These are phyloP conservation scores for Tamias sibiricus DNA, from an alignment of 2,113 vertebrate species.

Conservation along the genomic window DNA sequence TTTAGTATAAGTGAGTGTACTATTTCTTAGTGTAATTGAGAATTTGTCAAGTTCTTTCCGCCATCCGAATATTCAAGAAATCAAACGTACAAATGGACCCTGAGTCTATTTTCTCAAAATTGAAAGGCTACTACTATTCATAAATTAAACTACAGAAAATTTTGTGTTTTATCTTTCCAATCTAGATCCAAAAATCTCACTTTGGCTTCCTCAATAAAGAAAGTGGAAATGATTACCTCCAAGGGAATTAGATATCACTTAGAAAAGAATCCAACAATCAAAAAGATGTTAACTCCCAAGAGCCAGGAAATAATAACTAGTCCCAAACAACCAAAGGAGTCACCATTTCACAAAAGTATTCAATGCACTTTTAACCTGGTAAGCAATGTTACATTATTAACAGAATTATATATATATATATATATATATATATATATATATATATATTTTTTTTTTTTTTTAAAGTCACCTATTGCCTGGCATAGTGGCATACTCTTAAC, in stretches of 20 bases:
- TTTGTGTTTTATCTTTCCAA: conserved; percentile 35
- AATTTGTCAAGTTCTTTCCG: conserved; percentile 55
- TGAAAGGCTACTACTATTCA: not conserved
- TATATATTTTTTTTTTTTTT: too few relatives aligned
- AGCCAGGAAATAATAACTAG: not conserved
- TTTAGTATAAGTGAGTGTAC: not conserved
- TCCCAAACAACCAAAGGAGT: not conserved
- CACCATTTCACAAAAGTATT: conserved; percentile 2
- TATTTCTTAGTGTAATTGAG: not conserved
- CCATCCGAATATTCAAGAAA: conserved; percentile 22
- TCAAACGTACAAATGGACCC: conserved; percentile 21
- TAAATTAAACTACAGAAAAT: conserved; percentile 34
- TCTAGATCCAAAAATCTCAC: not conserved
- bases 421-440: too few relatives aligned
- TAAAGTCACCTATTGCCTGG: not conserved
- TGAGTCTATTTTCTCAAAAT: conserved; percentile 2
- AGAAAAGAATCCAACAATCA: not conserved
- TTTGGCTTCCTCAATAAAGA: conserved; percentile 1
- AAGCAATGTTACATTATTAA: conserved; percentile 27
- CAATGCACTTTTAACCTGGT: not conserved
- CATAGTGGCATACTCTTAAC: not conserved
- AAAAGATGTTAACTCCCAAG: conserved; percentile 31
- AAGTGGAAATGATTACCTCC: not conserved
- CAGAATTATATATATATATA: too few relatives aligned
- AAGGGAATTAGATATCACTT: not conserved